A percentile compares a stretch with the other conserved stretches of the same genome.
Conservation (phyloP, 2,797 vertebrate genomes). For the Rhynchonycteris naso region DNA sequence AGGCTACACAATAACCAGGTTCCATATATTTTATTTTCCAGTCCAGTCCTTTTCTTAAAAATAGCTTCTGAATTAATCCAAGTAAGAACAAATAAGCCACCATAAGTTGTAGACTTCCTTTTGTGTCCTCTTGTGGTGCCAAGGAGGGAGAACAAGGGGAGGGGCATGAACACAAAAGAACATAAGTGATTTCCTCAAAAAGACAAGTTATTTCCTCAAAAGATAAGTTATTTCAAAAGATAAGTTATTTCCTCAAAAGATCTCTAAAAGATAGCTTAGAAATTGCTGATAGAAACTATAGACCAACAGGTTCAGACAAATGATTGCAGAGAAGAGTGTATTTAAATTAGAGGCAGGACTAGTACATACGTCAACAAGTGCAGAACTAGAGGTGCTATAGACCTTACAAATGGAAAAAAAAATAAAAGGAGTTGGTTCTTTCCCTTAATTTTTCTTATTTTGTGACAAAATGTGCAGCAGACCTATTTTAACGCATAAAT, state of each 20-base stretch:
- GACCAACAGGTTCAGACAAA: background rate
- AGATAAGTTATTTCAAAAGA: constrained; percentile 22
- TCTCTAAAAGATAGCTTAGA: constrained; percentile 28
- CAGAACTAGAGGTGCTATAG: background rate
- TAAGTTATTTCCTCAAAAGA: constrained; percentile 32
- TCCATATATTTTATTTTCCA: background rate
- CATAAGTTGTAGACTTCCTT: background rate
- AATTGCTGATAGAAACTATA: background rate
- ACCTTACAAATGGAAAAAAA: background rate
- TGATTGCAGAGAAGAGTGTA: background rate
- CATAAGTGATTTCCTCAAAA: background rate
- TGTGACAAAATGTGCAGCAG: background rate
- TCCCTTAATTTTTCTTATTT: constrained; percentile 46
- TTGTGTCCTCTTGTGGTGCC: background rate
- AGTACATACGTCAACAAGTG: background rate
- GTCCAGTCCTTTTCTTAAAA: background rate
- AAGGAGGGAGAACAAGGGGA: background rate
- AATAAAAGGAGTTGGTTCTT: background rate
- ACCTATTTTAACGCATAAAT: constrained; percentile 46
- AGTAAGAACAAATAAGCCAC: constrained; percentile 20
- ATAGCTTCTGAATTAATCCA: background rate
- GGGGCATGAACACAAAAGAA: background rate
- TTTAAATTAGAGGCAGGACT: background rate
- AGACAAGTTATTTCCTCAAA: constrained; percentile 18
- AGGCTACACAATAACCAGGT: background rate